Evolutionary conservation across 2,113 vertebrate species (phyloP).

Genomic region (Oreochromis tanganicae): DNA sequence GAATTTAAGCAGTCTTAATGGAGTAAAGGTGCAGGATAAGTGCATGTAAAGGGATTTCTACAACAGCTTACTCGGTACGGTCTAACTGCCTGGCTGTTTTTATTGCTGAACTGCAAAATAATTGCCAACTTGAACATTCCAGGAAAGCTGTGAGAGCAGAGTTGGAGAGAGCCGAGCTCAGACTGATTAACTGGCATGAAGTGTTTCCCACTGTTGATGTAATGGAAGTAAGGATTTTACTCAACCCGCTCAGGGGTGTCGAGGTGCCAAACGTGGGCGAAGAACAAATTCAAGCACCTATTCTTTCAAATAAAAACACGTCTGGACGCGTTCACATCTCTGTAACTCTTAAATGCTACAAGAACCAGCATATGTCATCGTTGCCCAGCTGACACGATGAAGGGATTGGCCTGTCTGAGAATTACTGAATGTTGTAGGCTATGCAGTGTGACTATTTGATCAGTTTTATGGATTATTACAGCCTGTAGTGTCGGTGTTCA

Average conservation of each 20-base stretch:
- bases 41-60: slow-evolving; percentile 9
- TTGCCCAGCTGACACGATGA: neutral
- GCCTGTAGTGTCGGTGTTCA: neutral
- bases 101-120: neutral
- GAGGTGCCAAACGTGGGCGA: neutral
- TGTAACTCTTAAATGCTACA: neutral
- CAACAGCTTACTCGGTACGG: neutral
- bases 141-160: slow-evolving; percentile 18
- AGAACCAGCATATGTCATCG: neutral
- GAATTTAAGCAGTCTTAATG: neutral
- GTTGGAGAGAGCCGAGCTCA: neutral
- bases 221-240: slow-evolving; percentile 11
- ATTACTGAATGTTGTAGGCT: neutral
- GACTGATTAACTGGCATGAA: slow-evolving; percentile 29
- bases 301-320: neutral
- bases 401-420: neutral
- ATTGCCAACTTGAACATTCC: slow-evolving; percentile 14
- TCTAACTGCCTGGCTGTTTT: neutral
- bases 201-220: slow-evolving; percentile 39
- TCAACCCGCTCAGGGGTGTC: neutral
- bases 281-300: neutral
- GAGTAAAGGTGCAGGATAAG: neutral
- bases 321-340: neutral
- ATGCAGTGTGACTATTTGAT: neutral
- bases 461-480: neutral